Evolutionary conservation across 2,797 vertebrate species (phyloP).

Genomic region (Danio aesculapii): DNA sequence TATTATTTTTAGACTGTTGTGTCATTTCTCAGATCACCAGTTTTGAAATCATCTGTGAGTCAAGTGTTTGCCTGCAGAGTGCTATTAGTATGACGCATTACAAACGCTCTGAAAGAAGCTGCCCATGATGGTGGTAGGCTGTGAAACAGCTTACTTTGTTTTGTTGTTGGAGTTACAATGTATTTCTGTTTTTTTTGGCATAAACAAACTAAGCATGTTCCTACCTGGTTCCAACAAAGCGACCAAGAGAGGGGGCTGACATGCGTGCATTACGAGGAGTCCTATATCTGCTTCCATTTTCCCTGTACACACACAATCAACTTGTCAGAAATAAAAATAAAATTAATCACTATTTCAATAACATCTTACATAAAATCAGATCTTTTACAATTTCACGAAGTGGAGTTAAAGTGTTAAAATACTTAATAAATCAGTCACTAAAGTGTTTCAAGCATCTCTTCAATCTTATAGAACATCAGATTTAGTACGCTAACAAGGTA

Average conservation of each 20-base stretch:
- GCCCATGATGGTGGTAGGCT: not conserved
- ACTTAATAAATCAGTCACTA: not conserved
- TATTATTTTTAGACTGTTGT: not conserved
- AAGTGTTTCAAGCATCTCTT: not conserved
- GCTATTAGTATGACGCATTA: not conserved
- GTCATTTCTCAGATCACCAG: not conserved
- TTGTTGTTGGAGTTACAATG: not conserved
- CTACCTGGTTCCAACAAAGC: slow-evolving; percentile 91
- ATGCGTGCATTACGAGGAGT: slow-evolving; percentile 92
- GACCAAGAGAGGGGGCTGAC: slow-evolving; percentile 93
- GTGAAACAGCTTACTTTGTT: slow-evolving; percentile 1
- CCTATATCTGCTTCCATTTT: slow-evolving; percentile 92
- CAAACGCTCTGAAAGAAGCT: slow-evolving; percentile 2
- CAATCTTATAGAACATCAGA: not conserved
- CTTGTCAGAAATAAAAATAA: not conserved
- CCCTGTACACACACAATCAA: slow-evolving; percentile 73
- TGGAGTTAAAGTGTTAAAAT: not conserved
- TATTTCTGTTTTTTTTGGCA: not conserved
- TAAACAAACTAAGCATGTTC: slow-evolving; percentile 39
- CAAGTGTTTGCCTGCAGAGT: not conserved
- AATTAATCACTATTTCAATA: not conserved
- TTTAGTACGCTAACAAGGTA: not conserved
- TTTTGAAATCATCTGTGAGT: not conserved
- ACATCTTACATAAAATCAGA: not conserved
- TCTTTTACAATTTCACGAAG: not conserved